phyloP scores from a whole-genome alignment of 2,888 invertebrate species.

The Dromius quadrimaculatus region DNA sequence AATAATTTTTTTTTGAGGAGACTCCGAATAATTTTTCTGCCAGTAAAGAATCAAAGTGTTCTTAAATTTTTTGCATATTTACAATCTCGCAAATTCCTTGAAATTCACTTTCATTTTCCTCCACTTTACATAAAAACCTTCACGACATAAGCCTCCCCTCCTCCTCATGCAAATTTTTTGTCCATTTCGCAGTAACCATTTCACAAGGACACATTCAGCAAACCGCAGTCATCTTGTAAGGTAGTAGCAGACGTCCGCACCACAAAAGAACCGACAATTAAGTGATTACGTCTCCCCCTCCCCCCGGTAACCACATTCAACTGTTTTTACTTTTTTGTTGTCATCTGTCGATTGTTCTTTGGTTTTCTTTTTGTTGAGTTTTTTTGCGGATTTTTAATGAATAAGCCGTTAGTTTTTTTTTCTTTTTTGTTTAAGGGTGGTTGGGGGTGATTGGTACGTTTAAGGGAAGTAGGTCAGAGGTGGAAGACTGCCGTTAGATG shows the following conservation, averaged over 20 bases:
- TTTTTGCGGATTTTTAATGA: slow-evolving; percentile 5
- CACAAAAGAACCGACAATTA: slow-evolving; percentile 33
- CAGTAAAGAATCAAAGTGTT: too few species aligned
- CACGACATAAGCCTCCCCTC: neutral
- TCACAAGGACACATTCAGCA: slow-evolving; percentile 2
- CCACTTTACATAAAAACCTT: neutral
- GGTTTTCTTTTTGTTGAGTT: neutral
- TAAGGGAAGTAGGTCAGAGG: slow-evolving; percentile 6
- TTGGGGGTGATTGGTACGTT: neutral
- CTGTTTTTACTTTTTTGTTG: neutral
- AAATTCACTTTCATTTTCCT: slow-evolving; percentile 1
- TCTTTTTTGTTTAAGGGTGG: neutral
- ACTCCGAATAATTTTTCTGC: too few species aligned
- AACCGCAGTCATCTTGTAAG: slow-evolving; percentile 13
- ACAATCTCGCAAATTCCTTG: neutral
- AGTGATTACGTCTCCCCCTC: slow-evolving; percentile 18
- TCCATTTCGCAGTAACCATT: neutral
- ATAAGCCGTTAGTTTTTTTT: slow-evolving; percentile 3
- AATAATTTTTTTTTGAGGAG: too few species aligned
- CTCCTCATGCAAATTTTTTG: neutral
- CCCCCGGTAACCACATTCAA: neutral
- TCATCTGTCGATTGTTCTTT: neutral
- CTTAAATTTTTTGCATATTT: neutral
- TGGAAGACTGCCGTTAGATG: neutral
- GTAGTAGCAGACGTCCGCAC: slow-evolving; percentile 16